phyloP scores from a whole-genome alignment of 2,888 invertebrate genomes.

The Pteria penguin region DNA sequence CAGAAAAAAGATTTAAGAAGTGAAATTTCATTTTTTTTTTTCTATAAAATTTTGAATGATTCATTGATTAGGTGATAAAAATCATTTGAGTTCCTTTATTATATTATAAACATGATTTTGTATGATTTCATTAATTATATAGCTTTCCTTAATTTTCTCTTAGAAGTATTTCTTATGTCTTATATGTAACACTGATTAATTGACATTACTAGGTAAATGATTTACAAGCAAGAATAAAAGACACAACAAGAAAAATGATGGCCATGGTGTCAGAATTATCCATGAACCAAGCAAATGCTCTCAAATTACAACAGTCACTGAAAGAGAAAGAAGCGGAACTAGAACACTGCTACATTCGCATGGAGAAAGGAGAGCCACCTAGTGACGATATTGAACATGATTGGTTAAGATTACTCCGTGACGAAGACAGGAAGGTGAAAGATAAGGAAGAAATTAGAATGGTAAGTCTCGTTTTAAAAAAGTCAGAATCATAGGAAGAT shows the following conservation, averaged over 20 bases:
- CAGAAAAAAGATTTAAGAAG: background rate
- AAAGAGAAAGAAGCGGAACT: slow-evolving; percentile 76
- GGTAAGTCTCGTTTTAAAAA: slow-evolving; percentile 66
- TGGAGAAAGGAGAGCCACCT: slow-evolving; percentile 80
- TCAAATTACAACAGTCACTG: slow-evolving; percentile 75
- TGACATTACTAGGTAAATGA: slow-evolving; percentile 80
- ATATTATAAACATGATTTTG: too few species aligned
- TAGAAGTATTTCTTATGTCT: too few species aligned
- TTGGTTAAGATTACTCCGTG: slow-evolving; percentile 71
- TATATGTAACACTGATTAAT: too few species aligned
- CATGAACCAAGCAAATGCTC: slow-evolving; percentile 78
- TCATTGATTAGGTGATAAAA: too few species aligned
- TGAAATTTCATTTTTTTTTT: too few species aligned
- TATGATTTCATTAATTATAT: too few species aligned
- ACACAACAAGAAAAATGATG: slow-evolving; percentile 80
- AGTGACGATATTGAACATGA: slow-evolving; percentile 75
- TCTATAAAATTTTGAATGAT: too few species aligned
- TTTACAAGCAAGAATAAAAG: slow-evolving; percentile 76
- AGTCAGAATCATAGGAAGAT: too few species aligned
- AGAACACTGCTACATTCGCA: slow-evolving; percentile 77
- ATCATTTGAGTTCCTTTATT: too few species aligned
- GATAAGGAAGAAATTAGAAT: slow-evolving; percentile 69
- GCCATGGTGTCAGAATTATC: slow-evolving; percentile 80
- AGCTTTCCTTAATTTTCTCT: too few species aligned
- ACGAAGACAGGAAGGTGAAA: slow-evolving; percentile 61